Evolutionary conservation across 2,888 invertebrate species (phyloP), one percentile per base, ranked within the genome.

Genomic region (Hirudinaria manillensis): DNA sequence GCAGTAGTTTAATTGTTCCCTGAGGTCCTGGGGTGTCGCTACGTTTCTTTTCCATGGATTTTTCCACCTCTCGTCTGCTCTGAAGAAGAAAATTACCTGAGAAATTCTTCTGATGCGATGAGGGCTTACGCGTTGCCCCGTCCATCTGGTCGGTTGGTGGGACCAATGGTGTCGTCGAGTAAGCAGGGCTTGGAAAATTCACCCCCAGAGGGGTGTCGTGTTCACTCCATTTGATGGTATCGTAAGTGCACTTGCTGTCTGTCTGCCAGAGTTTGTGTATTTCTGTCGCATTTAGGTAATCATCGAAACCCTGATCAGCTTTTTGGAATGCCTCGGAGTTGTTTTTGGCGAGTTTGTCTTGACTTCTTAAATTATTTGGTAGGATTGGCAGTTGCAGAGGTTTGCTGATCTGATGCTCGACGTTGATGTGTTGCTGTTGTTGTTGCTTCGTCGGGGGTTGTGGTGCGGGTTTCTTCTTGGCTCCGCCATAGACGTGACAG

Each of bases 261-360:
- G 24, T 10, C 24, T 61, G 61, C 10, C 4, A 27, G 13, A 29
- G n/a, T n/a, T 34, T 4, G 36, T 36, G 21, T 13, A 68, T 21
- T 68, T 68, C 68, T 34, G 34, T 13, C n/a, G 68, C 68, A 36
- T 68, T 68, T 36, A 68, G 34, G 21, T 68, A 68, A 13, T 68
- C 68, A 21, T 68, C 68, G 6, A 34, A n/a, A 29, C 29, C n/a
- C 34, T 13, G 10, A 68, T 16, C n/a, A 7, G 6, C 6, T 19
- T 24, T 27, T 2, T 61, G 68, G 13, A 10, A 10, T n/a, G 4
- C 2, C 36, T 36, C 36, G 36, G 21, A 24, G 34, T 68, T 36
- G 3, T 65, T 53, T 16, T 61, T 7, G 24, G 24, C 6, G 24
- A 29, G 10, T 4, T 61, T 61, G n/a, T 61, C n/a, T 24, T 61